Base-by-base conservation (phyloP, 2,888 invertebrate genomes). In the Heliconius cydno region DNA sequence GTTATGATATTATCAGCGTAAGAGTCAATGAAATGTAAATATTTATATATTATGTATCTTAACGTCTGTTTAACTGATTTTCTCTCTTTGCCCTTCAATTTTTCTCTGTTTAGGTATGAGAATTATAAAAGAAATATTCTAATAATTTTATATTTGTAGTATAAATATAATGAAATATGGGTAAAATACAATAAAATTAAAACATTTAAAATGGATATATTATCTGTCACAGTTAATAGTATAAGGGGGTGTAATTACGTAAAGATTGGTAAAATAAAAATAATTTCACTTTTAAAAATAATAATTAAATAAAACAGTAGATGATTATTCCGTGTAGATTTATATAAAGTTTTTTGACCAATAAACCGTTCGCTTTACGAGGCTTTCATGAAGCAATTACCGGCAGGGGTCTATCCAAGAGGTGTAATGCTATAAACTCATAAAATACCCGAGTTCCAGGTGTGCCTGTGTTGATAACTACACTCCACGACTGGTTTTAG, bases 401-500 rank as follows among this genome's bases (percentile, higher is more conserved):
- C 90, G 89, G 90, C 90, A 86, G 90, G 90, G 90, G 90, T 90
- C 90, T 89, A 87, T 90, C 87, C 88, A 86, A 89, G 88, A 94
- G 92, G 93, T 92, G 94, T 92, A 91, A 93, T 92, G 90, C 88
- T 87, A 90, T 94, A 94, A 94, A 94, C 88, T 87, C 90, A 94
- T 94, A 94, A 94, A 94, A 90, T 88, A 88, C 86, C 83, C 88
- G 85, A 86, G 81, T 87, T 89, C 92, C 93, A 93, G 93, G 92
- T 93, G 93, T 90, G 86, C 80, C 78, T 87, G 84, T 85, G 88
- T 81, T 82, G 79, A 46, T 75, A 72, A 66, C 73, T 57, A 57
- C 57, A 63, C 15, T 19, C 30, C 10, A 60, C 65, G 83, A 81
- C 82, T 82, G 81, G 83, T 82, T 84, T 81, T 78, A 28, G 75